Evolutionary conservation across 2,113 vertebrate species (phyloP), one percentile per base, ranked within the genome.

Genomic region (Crotophaga sulcirostris): DNA sequence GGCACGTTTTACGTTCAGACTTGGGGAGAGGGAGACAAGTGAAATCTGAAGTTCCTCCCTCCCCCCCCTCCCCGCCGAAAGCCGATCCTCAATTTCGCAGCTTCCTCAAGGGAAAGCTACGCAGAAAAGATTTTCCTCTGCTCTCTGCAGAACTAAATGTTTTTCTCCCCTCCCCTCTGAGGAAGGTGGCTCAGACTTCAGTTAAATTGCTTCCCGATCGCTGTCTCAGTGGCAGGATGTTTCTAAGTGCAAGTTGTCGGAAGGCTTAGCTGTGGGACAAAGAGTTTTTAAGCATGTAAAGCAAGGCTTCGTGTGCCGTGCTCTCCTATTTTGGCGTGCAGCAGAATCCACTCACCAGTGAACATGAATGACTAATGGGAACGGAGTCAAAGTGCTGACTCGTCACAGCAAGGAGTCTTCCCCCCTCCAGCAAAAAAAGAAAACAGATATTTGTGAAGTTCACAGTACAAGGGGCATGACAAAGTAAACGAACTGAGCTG

Each of bases 111-210:
- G 94, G 87, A 83, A 55, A 87, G 80, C 87, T 26, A 23, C 26
- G 69, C 75, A 18, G 52, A 29, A 19, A 74, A 36, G 60, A 6
- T 10, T 63, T 68, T 29, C 55, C 64, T 80, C 87, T 28, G 80
- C 9, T 20, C 33, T 62, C 86, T 33, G 68, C 21, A 26, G 84
- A 83, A 40, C 73, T 3, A 6, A 70, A 4, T 1, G 19, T 14
- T 17, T 70, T 72, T 13, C 69, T 92, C 89, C 76, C 91, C 93
- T 94, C 95, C 84, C 93, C 83, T 70, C 52, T 4, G 90, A 86
- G 90, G 92, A 96, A 96, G 87, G 84, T 63, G 84, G 87, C 91
- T 96, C 75, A 88, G 83, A 56, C 26, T 90, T 66, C 36, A 13
- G 66, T 0, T 16, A 85, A 81, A 68, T 17, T 6, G 6, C 20